Percentiles rank a stretch among this genome's conserved stretches.
These are phyloP conservation scores for Octodonta nipae DNA, from an alignment of 2,888 invertebrate genomes.

Conservation along the genomic window DNA sequence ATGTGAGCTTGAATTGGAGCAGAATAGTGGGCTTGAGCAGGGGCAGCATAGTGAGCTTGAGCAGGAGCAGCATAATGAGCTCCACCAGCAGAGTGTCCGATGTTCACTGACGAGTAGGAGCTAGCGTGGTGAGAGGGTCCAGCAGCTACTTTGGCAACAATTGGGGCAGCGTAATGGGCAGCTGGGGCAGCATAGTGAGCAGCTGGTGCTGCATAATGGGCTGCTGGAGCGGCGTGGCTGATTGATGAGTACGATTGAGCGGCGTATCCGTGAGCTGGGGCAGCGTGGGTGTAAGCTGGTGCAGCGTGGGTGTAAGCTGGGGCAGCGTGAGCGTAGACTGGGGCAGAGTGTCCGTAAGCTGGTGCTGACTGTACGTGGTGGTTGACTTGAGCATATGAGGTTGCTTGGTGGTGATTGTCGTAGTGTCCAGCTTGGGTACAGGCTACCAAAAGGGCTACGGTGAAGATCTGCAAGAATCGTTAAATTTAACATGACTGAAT, in stretches of 20 bases:
- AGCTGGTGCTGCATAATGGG: slow-evolving; percentile 1
- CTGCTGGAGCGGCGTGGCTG: slow-evolving; percentile 5
- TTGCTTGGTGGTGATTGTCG: slow-evolving; percentile 14
- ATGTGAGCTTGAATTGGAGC: slow-evolving; percentile 5
- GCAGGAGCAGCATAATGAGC: slow-evolving; percentile 4
- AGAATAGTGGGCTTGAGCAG: slow-evolving; percentile 3
- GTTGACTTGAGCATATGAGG: slow-evolving; percentile 18
- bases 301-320: slow-evolving; percentile 10
- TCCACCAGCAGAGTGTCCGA: slow-evolving; percentile 5
- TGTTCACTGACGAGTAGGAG: slow-evolving; percentile 8
- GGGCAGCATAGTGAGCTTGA: slow-evolving; percentile 4
- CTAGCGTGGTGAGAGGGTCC: slow-evolving; percentile 2
- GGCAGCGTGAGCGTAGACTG: slow-evolving; percentile 3
- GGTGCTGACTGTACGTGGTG: slow-evolving; percentile 15
- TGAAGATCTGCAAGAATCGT: slow-evolving; percentile 21
- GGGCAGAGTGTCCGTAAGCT: slow-evolving; percentile 8
- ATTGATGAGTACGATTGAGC: slow-evolving; percentile 7
- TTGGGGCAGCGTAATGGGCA: slow-evolving; percentile 7
- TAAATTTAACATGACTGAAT: no score
- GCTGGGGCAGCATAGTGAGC: slow-evolving; percentile 6
- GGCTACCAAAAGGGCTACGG: slow-evolving; percentile 28
- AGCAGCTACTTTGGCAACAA: slow-evolving; percentile 11
- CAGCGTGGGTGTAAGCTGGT: slow-evolving; percentile 5
- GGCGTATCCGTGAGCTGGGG: slow-evolving; percentile 8
- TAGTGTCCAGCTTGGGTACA: slow-evolving; percentile 32